These are phyloP conservation scores for Uromys caudimaculatus DNA, from an alignment of 2,797 vertebrate species.

Conservation along the genomic window DNA sequence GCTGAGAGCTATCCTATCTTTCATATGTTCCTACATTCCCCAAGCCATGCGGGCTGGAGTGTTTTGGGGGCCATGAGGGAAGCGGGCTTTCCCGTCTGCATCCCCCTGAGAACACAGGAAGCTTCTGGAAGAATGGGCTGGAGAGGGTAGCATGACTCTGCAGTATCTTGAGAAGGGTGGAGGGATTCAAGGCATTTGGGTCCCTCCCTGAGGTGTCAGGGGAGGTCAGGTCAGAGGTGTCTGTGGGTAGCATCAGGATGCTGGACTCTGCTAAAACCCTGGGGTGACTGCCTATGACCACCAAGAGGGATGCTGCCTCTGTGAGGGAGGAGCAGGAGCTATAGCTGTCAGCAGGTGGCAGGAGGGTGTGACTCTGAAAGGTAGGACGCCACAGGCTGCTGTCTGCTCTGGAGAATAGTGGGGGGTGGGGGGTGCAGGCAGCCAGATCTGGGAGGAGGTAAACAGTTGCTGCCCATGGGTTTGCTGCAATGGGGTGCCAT, in stretches of 20 bases:
- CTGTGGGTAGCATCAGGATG: not conserved
- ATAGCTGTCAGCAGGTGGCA: not conserved
- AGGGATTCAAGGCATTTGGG: not conserved
- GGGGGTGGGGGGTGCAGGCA: not conserved
- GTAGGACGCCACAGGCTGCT: rapidly evolving
- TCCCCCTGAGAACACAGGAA: not conserved
- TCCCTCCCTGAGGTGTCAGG: not conserved
- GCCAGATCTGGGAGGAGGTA: not conserved
- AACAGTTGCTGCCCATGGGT: no score
- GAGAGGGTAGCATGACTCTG: not conserved
- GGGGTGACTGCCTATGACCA: not conserved
- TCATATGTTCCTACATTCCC: not conserved
- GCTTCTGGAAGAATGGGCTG: not conserved
- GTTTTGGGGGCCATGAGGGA: not conserved
- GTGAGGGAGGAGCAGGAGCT: not conserved
- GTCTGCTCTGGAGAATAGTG: not conserved
- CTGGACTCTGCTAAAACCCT: not conserved
- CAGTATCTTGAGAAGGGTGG: not conserved
- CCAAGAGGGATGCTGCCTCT: not conserved
- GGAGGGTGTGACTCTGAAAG: not conserved
- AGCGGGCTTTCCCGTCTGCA: not conserved
- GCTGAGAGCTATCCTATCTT: not conserved
- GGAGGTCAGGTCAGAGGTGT: not conserved
- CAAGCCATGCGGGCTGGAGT: not conserved
- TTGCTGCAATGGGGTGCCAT: not conserved